Evolutionary conservation across 2,888 invertebrate species (phyloP).

Genomic region (Gasteruption jaculator): DNA sequence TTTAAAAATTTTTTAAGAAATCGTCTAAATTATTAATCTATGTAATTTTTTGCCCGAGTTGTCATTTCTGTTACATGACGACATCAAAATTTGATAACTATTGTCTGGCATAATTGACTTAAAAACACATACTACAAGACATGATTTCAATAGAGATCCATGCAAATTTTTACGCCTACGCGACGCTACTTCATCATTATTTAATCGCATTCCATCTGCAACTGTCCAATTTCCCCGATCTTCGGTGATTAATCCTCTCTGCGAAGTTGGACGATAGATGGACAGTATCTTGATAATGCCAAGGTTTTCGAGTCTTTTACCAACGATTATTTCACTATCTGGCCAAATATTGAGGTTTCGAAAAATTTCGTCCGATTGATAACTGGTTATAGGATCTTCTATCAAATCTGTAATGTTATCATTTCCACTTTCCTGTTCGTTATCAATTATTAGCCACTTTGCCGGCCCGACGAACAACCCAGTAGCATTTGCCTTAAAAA

Average conservation of each 20-base stretch:
- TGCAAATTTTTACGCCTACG: conserved; percentile 35
- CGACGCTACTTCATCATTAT: conserved; percentile 26
- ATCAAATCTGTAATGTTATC: conserved; percentile 12
- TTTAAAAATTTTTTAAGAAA: too few relatives aligned
- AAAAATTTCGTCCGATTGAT: conserved; percentile 25
- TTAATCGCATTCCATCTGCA: conserved; percentile 22
- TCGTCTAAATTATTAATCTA: too few relatives aligned
- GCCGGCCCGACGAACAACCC: conserved; percentile 33
- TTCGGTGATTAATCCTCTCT: conserved; percentile 29
- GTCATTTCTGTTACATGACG: too few relatives aligned
- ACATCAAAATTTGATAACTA: too few relatives aligned
- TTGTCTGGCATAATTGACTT: neutral
- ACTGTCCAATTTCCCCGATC: conserved; percentile 36
- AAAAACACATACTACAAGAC: conserved; percentile 40
- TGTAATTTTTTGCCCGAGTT: too few relatives aligned
- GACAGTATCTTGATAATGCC: conserved; percentile 29
- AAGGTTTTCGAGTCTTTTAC: conserved; percentile 16
- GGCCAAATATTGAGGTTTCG: conserved; percentile 29
- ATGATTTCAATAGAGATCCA: conserved; percentile 33
- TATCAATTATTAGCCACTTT: conserved; percentile 33
- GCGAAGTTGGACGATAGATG: conserved; percentile 34
- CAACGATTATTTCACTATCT: conserved; percentile 38
- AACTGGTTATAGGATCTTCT: too few relatives aligned
- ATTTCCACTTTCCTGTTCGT: conserved; percentile 8
- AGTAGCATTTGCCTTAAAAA: conserved; percentile 31